A percentile compares a stretch with the other conserved stretches of the same genome.
Conservation (phyloP, 1,140 invertebrate species). For the Ectropis grisescens region DNA sequence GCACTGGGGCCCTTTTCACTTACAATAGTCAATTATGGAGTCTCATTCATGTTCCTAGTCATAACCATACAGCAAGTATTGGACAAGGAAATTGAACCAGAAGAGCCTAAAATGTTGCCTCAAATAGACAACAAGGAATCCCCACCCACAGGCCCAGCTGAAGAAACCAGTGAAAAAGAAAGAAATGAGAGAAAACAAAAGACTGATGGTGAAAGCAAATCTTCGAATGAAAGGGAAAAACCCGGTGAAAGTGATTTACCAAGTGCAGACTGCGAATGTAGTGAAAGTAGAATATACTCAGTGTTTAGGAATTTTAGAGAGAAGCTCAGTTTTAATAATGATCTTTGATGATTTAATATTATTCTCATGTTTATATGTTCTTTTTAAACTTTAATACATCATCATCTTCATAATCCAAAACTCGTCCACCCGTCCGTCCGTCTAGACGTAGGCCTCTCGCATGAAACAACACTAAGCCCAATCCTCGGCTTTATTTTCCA, state of each 20-base stretch:
- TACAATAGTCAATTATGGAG: slow-evolving; percentile 70
- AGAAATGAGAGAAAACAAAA: neutral
- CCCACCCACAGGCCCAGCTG: no score
- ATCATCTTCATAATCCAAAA: no score
- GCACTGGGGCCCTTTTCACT: slow-evolving; percentile 71
- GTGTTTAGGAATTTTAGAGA: slow-evolving; percentile 44
- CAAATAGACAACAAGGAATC: no score
- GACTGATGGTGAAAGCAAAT: slow-evolving; percentile 2
- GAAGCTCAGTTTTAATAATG: slow-evolving; percentile 34
- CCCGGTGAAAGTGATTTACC: neutral
- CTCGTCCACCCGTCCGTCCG: no score
- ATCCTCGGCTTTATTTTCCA: no score
- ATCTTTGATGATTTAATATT: slow-evolving; percentile 3
- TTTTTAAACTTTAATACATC: no score
- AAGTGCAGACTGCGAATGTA: slow-evolving; percentile 31
- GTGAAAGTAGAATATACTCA: slow-evolving; percentile 42
- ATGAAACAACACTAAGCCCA: no score
- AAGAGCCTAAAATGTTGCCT: no score
- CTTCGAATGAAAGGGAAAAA: slow-evolving; percentile 4
- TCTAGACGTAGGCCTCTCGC: no score
- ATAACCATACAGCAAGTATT: slow-evolving; percentile 70
- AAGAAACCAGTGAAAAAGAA: neutral
- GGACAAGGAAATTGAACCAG: slow-evolving; percentile 25
- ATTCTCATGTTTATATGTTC: neutral
- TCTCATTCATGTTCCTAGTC: slow-evolving; percentile 66